Percentiles rank a stretch among this genome's conserved stretches.
Conservation (phyloP, 2,888 invertebrate genomes). For the Caenorhabditis imperialis region DNA sequence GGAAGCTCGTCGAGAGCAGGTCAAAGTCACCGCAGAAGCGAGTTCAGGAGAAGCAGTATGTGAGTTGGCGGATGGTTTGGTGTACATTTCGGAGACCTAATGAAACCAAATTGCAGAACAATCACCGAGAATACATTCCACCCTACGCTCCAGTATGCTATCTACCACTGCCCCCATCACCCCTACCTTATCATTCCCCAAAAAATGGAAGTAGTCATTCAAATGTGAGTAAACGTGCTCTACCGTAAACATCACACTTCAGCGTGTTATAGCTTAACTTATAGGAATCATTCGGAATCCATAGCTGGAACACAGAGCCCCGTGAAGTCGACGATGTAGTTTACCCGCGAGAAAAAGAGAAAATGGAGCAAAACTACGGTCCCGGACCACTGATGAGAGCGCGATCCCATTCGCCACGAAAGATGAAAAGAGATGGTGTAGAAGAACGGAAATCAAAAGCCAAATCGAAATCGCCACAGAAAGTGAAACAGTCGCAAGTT, state of each 20-base stretch:
- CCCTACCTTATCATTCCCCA: slow-evolving; percentile 5
- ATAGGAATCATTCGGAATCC: slow-evolving; percentile 67
- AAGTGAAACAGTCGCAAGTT: slow-evolving; percentile 44
- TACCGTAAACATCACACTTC: neutral
- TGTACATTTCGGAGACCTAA: too few relatives aligned
- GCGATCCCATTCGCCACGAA: slow-evolving; percentile 57
- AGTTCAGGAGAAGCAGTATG: too few relatives aligned
- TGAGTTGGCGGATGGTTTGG: too few relatives aligned
- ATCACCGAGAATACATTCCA: slow-evolving; percentile 12
- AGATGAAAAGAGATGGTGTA: slow-evolving; percentile 28
- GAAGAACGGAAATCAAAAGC: slow-evolving; percentile 41
- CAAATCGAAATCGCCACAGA: slow-evolving; percentile 66
- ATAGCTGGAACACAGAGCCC: slow-evolving; percentile 68
- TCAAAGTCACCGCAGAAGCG: slow-evolving; percentile 61
- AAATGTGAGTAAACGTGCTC: slow-evolving; percentile 20
- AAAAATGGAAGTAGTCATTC: slow-evolving; percentile 46
- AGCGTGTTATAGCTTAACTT: neutral
- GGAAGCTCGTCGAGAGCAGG: slow-evolving; percentile 56
- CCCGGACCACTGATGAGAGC: slow-evolving; percentile 53
- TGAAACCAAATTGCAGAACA: neutral
- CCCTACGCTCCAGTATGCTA: slow-evolving; percentile 43
- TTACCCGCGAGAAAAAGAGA: neutral
- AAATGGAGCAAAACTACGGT: neutral
- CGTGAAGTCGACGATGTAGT: slow-evolving; percentile 41
- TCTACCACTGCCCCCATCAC: slow-evolving; percentile 46